Evolutionary conservation across 2,888 invertebrate genomes (phyloP), one percentile per base, ranked within the genome.

Genomic region (Imbricaverruca yamaguchii): DNA sequence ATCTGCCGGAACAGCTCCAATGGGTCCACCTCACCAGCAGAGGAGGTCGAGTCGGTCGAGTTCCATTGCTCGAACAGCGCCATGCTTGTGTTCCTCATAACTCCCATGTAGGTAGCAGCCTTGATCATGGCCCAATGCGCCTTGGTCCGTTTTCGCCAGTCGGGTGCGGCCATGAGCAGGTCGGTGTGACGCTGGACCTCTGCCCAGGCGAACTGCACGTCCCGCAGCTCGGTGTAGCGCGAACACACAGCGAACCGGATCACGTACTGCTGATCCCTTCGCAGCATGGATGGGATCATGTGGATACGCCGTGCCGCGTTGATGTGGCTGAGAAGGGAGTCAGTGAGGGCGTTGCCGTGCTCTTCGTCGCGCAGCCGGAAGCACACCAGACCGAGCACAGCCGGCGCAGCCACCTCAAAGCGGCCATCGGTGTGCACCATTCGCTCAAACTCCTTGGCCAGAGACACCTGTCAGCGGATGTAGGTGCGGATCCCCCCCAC

Each of bases 191-290:
- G 90, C 84, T 91, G 91, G 6, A 97, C 91, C 87, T 97, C 97
- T 57, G 92, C 91, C 96, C 96, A 97, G 0, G 96, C 93, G 84
- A 91, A 90, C 67, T 92, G 90, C 85, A 98, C 93, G 85, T 98
- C 97, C 82, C 91, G 90, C 56, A 92, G 90, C 86, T 93, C 92
- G 6, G 93, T 93, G 85, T 91, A 93, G 82, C 95, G 91, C 0
- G 97, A 95, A 86, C 97, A 98, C 83, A 98, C 90, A 0, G 96
- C 96, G 87, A 98, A 90, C 81, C 98, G 90, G 80, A 98, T 88
- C 89, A 96, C 96, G 87, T 93, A 97, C 0, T 89, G 90, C 83
- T 93, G 94, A 74, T 91, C 91, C 82, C 65, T 9, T 1, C 23
- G 65, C 65, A 65, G 65, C 65, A 65, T n/a, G 2, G 65, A 65